Percentiles rank a stretch among this genome's conserved stretches.
Evolutionary conservation across 2,113 vertebrate species (phyloP).

Genomic region (Ochotona princeps): DNA sequence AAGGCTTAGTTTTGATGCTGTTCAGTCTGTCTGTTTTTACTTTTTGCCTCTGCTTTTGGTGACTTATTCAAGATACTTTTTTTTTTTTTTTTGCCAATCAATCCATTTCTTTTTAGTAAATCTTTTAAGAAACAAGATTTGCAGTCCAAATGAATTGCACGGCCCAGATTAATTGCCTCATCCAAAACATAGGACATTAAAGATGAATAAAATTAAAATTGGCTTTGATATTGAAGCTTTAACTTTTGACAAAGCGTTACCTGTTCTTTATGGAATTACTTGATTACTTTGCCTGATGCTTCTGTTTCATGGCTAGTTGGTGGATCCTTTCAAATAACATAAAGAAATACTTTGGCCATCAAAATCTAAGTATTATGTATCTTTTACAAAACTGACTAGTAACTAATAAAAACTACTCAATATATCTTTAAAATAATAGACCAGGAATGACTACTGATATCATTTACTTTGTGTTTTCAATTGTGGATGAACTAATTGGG

Average conservation of each 20-base stretch:
- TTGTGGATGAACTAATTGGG: neutral
- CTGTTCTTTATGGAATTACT: slow-evolving; percentile 33
- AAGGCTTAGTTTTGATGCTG: slow-evolving; percentile 33
- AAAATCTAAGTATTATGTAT: neutral
- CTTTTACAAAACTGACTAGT: slow-evolving; percentile 6
- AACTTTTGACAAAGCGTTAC: neutral
- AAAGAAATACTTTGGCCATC: neutral
- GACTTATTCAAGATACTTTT: slow-evolving; percentile 34
- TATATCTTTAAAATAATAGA: neutral
- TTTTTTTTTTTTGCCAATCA: neutral
- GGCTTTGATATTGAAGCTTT: slow-evolving; percentile 32
- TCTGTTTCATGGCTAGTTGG: neutral
- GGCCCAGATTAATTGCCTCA: slow-evolving; percentile 50
- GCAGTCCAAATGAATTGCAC: slow-evolving; percentile 48
- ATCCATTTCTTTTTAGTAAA: slow-evolving; percentile 50
- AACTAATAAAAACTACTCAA: neutral
- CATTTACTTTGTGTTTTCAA: neutral
- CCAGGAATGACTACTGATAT: neutral
- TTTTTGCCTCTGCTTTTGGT: neutral
- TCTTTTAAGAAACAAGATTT: slow-evolving; percentile 59
- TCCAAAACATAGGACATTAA: slow-evolving; percentile 50
- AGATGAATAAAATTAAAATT: slow-evolving; percentile 59
- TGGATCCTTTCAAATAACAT: neutral
- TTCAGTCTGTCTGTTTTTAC: slow-evolving; percentile 16
- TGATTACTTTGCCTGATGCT: neutral